Base-by-base conservation (phyloP, 1,140 invertebrate genomes). In the Nephila pilipes region DNA sequence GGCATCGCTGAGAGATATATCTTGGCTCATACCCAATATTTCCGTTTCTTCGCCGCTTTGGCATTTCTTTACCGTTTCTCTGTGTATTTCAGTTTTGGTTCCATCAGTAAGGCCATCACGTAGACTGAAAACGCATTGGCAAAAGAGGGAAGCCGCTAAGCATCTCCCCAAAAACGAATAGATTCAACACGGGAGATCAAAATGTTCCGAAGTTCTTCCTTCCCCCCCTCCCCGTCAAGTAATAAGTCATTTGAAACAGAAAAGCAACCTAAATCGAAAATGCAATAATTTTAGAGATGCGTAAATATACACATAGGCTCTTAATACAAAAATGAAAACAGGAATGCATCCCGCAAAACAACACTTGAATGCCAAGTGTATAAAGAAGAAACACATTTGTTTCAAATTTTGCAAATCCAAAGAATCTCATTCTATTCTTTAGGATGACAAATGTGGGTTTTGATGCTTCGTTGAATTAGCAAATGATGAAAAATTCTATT, bases 21-120 rank as follows among this genome's bases (percentile, higher is more conserved):
- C 80, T 75, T 91, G 90, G 90, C 90, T 83, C 25, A 63, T 85
- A 63, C 85, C 90, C 90, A 91, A 85, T 91, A 65, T 83, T 85
- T 85, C 58, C n/a, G 36, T 85, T 91, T 79, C 36, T 85, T 22
- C 18, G 16, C 10, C 22, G 57, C 38, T 91, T 90, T 29, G 38
- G n/a, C 63, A 69, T 75, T 46, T 80, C n/a, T 80, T 29, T 36
- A 38, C 54, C 46, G 57, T 14, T 46, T 81, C 65, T 79, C 22
- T 55, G 36, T 75, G 55, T 36, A 60, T 90, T 90, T 75, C 69
- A 90, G 88, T 90, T 91, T 63, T 60, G 57, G 10, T n/a, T 85
- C 25, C 36, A 85, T 85, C 80, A 65, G 57, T 65, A 91, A 65
- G 32, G 29, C 55, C 25, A n/a, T 91, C 90, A 91, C 90, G 90